phyloP scores from a whole-genome alignment of 92 coral and sea anemone species.

The Phenganax marumi region DNA sequence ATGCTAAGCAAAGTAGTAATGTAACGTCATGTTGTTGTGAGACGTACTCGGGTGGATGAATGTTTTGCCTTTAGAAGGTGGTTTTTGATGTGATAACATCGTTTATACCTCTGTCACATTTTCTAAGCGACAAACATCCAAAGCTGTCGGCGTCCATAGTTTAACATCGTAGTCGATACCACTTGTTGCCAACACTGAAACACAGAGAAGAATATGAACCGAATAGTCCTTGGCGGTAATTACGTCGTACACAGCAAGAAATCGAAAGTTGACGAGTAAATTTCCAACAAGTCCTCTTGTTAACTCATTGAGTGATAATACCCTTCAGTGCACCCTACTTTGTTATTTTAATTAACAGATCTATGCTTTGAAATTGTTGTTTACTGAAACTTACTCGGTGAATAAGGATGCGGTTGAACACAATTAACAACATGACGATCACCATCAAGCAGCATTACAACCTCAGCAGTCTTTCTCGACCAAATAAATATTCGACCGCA shows the following conservation, averaged over 20 bases:
- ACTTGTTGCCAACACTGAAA: conserved; percentile 86
- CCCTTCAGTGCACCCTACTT: not conserved
- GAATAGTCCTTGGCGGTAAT: no score
- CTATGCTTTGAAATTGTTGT: not conserved
- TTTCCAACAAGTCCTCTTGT: not conserved
- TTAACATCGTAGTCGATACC: conserved; percentile 96
- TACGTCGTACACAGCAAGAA: no score
- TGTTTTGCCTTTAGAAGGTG: not conserved
- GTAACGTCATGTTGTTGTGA: no score
- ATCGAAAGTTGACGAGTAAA: no score
- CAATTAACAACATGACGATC: conserved; percentile 97
- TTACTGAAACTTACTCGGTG: conserved; percentile 66
- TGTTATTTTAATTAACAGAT: no score
- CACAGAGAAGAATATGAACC: not conserved
- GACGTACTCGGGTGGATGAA: no score
- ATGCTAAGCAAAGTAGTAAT: no score
- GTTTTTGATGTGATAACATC: not conserved
- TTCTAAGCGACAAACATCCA: conserved; percentile 54
- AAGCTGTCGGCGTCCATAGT: conserved; percentile 84
- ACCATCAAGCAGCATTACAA: conserved; percentile 85
- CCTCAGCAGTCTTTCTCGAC: conserved; percentile 86
- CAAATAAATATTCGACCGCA: conserved; percentile 97
- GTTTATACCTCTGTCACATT: conserved; percentile 74
- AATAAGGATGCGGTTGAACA: conserved; percentile 95
- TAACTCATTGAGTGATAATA: not conserved